Base-by-base conservation (phyloP, 1,140 invertebrate genomes). In the Neodiprion fabricii region DNA sequence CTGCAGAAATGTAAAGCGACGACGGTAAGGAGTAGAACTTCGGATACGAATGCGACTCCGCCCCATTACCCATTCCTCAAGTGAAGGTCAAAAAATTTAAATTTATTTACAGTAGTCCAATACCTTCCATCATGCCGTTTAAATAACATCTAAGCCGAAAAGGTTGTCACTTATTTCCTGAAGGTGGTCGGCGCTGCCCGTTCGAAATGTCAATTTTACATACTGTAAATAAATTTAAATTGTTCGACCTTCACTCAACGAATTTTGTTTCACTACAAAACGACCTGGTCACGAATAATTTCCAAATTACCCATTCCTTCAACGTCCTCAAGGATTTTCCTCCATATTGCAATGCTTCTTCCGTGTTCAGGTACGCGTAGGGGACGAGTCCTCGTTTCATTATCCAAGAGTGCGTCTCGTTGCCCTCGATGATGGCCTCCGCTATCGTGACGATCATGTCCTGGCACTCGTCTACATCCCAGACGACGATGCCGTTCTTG, bases 301-400 rank as follows among this genome's bases (percentile, higher is more conserved):
- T 21, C 17, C 17, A 21, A 21, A 21, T 9, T 86, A 89, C 87
- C 86, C 87, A 89, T 88, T 89, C 87, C 81, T 80, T 85, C 9
- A 89, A 75, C 65, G 77, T 79, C 61, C 75, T 81, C 28, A 85
- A 77, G 72, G 78, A 80, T 49, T 75, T 80, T 11, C 84, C 83
- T 11, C 84, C 85, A 78, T 81, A 83, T 75, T 72, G 75, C 8
- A 89, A 61, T 69, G 86, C 87, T 50, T 88, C 86, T 50, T 85
- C 84, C 8, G 79, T 82, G 61, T 79, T 85, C 10, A 89, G 79
- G 79, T 86, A 87, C 0, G 83, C 85, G 79, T 89, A 78, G 50
- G 80, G 74, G 74, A 87, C 81, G 12, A 88, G 69, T 71, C 78
- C 77, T 48, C 82, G 75, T 48, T 82, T 78, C 21, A 87, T 61